Base-by-base conservation (phyloP, 2,888 invertebrate genomes). In the Eristalinus sepulchralis region DNA sequence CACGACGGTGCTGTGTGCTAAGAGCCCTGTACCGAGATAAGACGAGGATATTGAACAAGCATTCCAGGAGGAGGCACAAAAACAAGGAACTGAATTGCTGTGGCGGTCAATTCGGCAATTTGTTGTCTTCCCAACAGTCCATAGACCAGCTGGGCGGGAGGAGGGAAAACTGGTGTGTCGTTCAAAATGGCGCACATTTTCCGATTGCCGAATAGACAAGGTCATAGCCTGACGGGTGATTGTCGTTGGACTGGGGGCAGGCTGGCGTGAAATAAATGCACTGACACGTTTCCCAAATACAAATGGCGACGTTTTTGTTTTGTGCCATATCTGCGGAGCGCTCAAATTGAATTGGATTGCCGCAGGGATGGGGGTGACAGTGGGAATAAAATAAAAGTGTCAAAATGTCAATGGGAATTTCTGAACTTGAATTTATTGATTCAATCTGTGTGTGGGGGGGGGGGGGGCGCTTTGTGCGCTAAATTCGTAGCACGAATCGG, bases 381-480 rank as follows among this genome's bases (percentile, higher is more conserved):
- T 53, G 34, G 24, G 62, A 39, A 72, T 72, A 68, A 82, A 85
- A 85, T 78, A 82, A 82, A 85, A 85, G 47, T 85, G 85, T 73
- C 85, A 85, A 85, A 77, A 63, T 82, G 82, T 82, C 77, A 68
- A 67, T 68, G 72, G 64, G 20, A 70, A 73, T 72, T 73, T 82
- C 24, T 70, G 82, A 85, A 82, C 85, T 78, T 78, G 82, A 82
- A 85, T 85, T 85, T 85, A 85, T 85, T 82, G 85, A 85, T 85
- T 82, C 70, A 77, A 73, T 82, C 63, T 64, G n/a, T 72, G 66
- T 64, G 27, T 3, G 27, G 27, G 5, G 27, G 2, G 2, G 55
- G 71, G 64, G 55, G 20, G 62, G 66, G 20, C n/a, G n/a, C n/a
- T n/a, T 34, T 34, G 62, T 31, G 27, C 13, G n/a, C n/a, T 60